Evolutionary conservation across 1,140 invertebrate species (phyloP), one percentile per base, ranked within the genome.

Genomic region (Drosophila gunungcola): DNA sequence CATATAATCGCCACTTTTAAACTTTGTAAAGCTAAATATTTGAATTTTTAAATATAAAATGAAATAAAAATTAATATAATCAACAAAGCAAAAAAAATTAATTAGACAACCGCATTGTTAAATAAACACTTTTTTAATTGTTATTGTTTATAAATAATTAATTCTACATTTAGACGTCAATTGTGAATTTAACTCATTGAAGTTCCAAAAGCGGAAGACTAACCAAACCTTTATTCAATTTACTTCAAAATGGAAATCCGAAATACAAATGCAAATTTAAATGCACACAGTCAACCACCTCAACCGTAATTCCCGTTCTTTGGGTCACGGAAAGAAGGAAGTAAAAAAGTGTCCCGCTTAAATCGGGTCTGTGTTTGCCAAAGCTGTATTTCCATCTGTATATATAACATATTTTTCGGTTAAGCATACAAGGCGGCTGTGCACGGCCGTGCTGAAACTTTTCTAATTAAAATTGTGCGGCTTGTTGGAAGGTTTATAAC

Each of bases 381-480:
- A 48, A 25, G 38, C 52, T 51, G 57, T 58, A 45, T 58, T 51
- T 62, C 13, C 43, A 38, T 11, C 38, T 32, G 46, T 54, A 27
- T 76, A 42, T 56, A 55, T 49, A 63, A 36, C n/a, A 70, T 70
- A 70, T 60, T 49, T 27, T 43, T 51, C 13, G 36, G 52, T 45
- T 70, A 64, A 61, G 42, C 46, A 70, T 56, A 55, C 56, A 73
- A 58, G 16, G 42, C 16, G 34, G 52, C 16, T 25, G 29, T 10
- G 58, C n/a, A 36, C 16, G 51, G 49, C 52, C 56, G 48, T 48
- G 70, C 49, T 42, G 62, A 77, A 86, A 88, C 72, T 88, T 88
- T 88, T 88, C 84, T 88, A 88, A 88, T 88, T 88, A 88, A 88
- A 88, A 88, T 83, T 64, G 73, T 80, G 80, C 72, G 73, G 77